A percentile compares a stretch with the other conserved stretches of the same genome.
Conservation (phyloP, 1,140 invertebrate genomes). For the Cydia splendana region DNA sequence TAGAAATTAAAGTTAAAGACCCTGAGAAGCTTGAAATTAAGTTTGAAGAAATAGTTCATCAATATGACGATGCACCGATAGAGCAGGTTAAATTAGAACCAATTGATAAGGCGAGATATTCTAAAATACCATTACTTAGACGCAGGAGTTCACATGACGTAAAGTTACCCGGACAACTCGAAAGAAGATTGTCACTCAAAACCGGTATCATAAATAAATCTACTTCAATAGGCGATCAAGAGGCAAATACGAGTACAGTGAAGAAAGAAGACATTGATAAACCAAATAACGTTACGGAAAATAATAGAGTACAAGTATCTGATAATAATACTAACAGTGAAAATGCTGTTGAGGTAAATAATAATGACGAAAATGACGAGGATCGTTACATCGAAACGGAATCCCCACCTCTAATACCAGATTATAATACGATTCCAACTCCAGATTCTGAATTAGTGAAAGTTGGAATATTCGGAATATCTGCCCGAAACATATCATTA, state of each 20-base stretch:
- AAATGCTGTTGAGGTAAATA: not conserved
- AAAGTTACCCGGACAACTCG: not conserved
- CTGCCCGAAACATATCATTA: not conserved
- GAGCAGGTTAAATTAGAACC: conserved; percentile 42
- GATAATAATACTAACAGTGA: not conserved
- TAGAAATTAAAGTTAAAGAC: conserved; percentile 49
- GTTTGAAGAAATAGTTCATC: conserved; percentile 71
- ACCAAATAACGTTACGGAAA: not conserved
- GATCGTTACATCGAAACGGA: not conserved
- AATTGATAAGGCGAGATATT: conserved; percentile 47
- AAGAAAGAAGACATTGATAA: not conserved
- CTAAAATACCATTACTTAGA: conserved; percentile 63
- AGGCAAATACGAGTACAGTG: not conserved
- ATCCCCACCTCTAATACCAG: conserved; percentile 1
- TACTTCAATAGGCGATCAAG: not conserved
- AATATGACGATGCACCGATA: conserved; percentile 56
- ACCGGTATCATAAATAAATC: not conserved
- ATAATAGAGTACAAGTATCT: not conserved
- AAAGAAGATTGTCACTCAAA: conserved; percentile 32
- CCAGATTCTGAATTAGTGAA: conserved; percentile 20
- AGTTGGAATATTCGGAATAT: conserved; percentile 14
- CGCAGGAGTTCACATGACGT: conserved; percentile 36
- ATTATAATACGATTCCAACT: conserved; percentile 2
- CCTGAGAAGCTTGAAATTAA: conserved; percentile 55
- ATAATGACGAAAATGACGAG: not conserved